Evolutionary conservation across 23 tunicate species (phyloP).

Genomic region (Ciona savignyi): DNA sequence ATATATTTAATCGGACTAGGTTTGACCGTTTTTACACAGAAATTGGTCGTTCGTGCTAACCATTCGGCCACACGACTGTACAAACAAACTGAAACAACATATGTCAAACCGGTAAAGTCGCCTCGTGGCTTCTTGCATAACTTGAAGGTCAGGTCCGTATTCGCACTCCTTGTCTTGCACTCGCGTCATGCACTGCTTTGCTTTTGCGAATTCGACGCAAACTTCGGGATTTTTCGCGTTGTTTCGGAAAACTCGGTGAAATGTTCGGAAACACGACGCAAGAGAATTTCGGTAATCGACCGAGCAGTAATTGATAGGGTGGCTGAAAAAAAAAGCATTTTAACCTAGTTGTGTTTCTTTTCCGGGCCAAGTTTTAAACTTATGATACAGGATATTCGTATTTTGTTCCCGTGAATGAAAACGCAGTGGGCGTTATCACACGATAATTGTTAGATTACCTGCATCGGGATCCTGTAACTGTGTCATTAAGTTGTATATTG

Average conservation of each 20-base stretch:
- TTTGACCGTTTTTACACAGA: not conserved
- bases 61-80: not conserved
- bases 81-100: not conserved
- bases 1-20: not conserved
- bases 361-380: no score
- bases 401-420: no score
- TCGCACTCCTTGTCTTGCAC: not conserved
- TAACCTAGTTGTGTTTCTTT: not conserved
- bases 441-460: no score
- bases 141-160: not conserved
- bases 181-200: not conserved
- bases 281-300: not conserved
- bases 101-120: not conserved
- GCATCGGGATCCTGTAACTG: not conserved
- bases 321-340: not conserved
- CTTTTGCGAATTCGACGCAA: not conserved
- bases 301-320: not conserved
- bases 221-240: not conserved
- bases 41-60: no score
- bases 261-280: not conserved
- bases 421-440: no score
- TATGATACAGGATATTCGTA: no score
- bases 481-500: not conserved
- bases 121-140: not conserved
- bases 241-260: constrained; percentile 3